Evolutionary conservation across 1,140 invertebrate species (phyloP).

Genomic region (Sitophilus oryzae): DNA sequence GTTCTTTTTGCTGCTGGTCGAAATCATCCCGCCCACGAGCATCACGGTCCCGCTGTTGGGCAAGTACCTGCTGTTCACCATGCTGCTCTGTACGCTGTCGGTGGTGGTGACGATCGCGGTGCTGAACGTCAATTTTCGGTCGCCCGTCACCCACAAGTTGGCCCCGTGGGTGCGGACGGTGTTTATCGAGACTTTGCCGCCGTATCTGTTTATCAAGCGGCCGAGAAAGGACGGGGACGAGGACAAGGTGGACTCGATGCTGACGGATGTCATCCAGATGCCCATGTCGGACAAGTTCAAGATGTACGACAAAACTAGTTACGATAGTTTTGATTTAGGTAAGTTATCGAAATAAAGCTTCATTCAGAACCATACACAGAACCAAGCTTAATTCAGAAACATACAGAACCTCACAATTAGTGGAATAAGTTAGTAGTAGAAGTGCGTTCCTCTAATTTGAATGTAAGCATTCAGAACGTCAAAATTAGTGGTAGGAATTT

Average conservation of each 20-base stretch:
- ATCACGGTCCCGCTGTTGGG: conserved; percentile 94
- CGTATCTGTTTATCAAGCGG: conserved; percentile 76
- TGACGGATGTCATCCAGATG: conserved; percentile 42
- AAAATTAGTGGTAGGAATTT: no score
- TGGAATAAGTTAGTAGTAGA: no score
- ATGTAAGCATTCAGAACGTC: no score
- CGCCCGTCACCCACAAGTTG: conserved; percentile 95
- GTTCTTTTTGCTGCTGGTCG: conserved; percentile 95
- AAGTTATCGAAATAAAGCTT: conserved; percentile 1
- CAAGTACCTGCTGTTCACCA: conserved; percentile 98
- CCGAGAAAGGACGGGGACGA: conserved; percentile 70
- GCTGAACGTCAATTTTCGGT: conserved; percentile 97
- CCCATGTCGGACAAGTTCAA: conserved; percentile 42
- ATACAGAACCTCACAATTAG: no score
- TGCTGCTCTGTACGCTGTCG: conserved; percentile 97
- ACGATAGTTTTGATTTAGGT: conserved; percentile 44
- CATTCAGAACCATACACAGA: neutral
- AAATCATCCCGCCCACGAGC: conserved; percentile 99
- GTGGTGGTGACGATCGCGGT: conserved; percentile 97
- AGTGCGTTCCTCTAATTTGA: no score
- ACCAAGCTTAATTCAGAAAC: no score
- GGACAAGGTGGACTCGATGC: conserved; percentile 37
- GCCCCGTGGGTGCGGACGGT: conserved; percentile 81
- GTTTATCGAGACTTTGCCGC: conserved; percentile 86
- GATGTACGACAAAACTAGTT: conserved; percentile 37